A percentile compares a stretch with the other conserved stretches of the same genome.
These are phyloP conservation scores for Acridotheres tristis DNA, from an alignment of 2,797 vertebrate species.

Conservation along the genomic window DNA sequence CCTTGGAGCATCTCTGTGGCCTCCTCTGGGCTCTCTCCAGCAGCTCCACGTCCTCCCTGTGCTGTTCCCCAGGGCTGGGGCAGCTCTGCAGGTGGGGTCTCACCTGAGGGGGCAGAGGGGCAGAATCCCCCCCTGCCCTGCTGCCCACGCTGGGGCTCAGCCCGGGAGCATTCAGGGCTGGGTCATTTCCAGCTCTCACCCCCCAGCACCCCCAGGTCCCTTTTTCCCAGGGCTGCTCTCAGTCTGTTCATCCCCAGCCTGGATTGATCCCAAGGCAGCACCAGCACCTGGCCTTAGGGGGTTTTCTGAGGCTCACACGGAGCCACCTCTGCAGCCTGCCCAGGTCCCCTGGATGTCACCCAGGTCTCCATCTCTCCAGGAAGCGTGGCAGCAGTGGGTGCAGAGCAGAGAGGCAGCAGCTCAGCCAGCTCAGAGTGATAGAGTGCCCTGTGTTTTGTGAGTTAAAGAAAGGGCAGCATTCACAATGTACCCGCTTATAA, in stretches of 20 bases:
- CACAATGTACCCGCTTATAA: not conserved
- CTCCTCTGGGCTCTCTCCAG: rapidly evolving
- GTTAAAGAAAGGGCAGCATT: not conserved
- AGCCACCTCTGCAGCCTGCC: not conserved
- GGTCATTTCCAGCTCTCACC: not conserved
- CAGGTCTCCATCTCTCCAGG: not conserved
- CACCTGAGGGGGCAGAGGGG: not conserved
- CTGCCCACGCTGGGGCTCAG: rapidly evolving
- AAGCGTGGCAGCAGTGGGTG: not conserved
- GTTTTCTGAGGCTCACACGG: not conserved
- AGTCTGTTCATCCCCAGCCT: not conserved
- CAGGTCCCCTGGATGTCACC: not conserved
- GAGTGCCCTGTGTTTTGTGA: not conserved
- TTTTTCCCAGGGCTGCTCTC: not conserved
- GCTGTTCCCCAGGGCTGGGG: too few relatives aligned
- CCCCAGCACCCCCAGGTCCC: not conserved
- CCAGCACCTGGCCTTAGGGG: not conserved
- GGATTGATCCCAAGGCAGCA: not conserved
- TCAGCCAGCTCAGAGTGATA: not conserved
- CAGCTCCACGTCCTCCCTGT: not conserved
- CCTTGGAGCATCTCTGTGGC: rapidly evolving
- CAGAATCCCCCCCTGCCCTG: not conserved
- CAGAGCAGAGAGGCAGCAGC: not conserved
- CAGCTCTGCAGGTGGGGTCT: not conserved
- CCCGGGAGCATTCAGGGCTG: not conserved